Percentiles rank a stretch among this genome's conserved stretches.
Conservation (phyloP, 2,797 vertebrate genomes). For the Channallabes apus region DNA sequence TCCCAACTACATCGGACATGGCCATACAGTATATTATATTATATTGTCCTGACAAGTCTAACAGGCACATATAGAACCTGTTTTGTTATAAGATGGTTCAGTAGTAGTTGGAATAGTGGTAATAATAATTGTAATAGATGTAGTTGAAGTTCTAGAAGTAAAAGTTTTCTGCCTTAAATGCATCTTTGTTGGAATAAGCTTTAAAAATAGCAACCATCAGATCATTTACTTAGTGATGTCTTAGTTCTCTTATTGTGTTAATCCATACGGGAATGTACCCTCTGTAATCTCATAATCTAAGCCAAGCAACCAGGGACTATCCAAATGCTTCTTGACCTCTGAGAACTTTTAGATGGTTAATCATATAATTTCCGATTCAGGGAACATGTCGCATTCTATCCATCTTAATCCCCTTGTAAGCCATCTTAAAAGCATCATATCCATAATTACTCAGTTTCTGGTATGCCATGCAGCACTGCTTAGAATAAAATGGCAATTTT, state of each 20-base stretch:
- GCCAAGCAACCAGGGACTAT: conserved; percentile 55
- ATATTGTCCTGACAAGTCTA: conserved; percentile 59
- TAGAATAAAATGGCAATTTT: conserved; percentile 45
- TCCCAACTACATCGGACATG: conserved; percentile 61
- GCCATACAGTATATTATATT: conserved; percentile 53
- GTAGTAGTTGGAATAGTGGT: not conserved
- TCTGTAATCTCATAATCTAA: conserved; percentile 65
- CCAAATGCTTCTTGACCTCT: conserved; percentile 59
- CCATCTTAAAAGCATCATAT: conserved; percentile 45
- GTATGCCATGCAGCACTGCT: conserved; percentile 49
- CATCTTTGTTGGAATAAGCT: conserved; percentile 45
- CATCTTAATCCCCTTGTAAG: conserved; percentile 27
- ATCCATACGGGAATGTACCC: conserved; percentile 62
- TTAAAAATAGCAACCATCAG: conserved; percentile 6
- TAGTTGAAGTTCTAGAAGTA: not conserved
- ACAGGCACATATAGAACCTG: not conserved
- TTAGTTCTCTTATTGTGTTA: conserved; percentile 48
- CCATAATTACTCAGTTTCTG: conserved; percentile 37
- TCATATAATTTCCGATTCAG: conserved; percentile 66
- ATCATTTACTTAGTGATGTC: conserved; percentile 38
- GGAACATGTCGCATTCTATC: conserved; percentile 51
- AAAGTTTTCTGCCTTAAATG: not conserved
- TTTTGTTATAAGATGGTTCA: not conserved
- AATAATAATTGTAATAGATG: not conserved
- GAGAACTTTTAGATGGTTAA: conserved; percentile 69